phyloP scores from a whole-genome alignment of 2,888 invertebrate genomes.

The Cataglyphis cursor region DNA sequence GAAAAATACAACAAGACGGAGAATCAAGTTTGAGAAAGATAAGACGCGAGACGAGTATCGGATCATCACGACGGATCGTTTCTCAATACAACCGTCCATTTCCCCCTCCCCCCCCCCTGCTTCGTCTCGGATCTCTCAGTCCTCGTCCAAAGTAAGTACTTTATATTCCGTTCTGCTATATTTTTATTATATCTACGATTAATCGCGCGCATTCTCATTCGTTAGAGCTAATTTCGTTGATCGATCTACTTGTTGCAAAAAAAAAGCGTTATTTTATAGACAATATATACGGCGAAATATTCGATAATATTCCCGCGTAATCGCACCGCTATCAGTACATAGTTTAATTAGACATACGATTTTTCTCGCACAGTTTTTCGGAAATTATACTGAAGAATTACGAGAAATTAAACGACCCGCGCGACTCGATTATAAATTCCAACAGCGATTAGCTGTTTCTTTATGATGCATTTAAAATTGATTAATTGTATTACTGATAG shows the following conservation, averaged over 20 bases:
- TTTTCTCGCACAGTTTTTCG: not conserved
- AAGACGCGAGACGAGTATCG: not conserved
- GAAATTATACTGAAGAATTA: not conserved
- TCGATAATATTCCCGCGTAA: not conserved
- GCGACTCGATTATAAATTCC: not conserved
- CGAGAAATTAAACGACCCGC: not conserved
- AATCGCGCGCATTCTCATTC: not conserved
- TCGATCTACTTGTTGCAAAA: not conserved
- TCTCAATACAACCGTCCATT: not conserved
- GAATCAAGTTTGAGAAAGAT: not conserved
- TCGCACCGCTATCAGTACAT: not conserved
- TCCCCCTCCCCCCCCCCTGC: not conserved
- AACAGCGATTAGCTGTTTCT: not conserved
- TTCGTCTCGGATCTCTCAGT: not conserved
- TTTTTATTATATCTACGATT: not conserved
- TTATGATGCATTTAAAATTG: not conserved
- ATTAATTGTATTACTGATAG: not conserved
- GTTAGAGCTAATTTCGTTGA: not conserved
- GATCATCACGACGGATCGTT: not conserved
- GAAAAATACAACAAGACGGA: not conserved
- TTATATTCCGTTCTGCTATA: conserved; percentile 6
- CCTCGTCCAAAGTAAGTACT: conserved; percentile 23
- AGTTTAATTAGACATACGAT: not conserved
- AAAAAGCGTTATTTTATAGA: not conserved
- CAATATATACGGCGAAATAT: not conserved